These are phyloP conservation scores for Oryzias curvinotus DNA, from an alignment of 2,113 vertebrate species.

Conservation along the genomic window DNA sequence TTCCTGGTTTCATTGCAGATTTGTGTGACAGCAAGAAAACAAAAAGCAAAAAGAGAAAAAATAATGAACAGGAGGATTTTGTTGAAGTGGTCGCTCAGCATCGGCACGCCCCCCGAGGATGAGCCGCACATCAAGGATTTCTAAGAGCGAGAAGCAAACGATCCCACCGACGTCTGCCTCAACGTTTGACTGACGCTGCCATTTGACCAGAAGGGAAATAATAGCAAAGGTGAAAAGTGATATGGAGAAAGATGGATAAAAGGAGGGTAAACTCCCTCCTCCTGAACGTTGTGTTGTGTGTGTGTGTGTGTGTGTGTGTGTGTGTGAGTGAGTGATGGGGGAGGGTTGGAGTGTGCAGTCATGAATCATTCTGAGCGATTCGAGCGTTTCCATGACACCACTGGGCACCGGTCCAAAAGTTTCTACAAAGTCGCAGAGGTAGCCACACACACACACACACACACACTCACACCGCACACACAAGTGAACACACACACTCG, in stretches of 20 bases:
- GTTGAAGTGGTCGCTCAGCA: slow-evolving; percentile 5
- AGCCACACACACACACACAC: slow-evolving; percentile 41
- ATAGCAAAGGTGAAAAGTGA: slow-evolving; percentile 28
- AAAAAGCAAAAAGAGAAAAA: neutral
- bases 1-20: slow-evolving; percentile 1
- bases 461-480: slow-evolving; percentile 20
- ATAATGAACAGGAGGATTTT: slow-evolving; percentile 4
- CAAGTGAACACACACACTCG: slow-evolving; percentile 32
- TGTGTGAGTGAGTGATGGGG: slow-evolving; percentile 60
- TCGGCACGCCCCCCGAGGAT: slow-evolving; percentile 26
- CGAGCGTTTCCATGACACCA: slow-evolving; percentile 99
- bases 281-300: slow-evolving; percentile 43
- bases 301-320: slow-evolving; percentile 23
- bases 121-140: slow-evolving; percentile 33
- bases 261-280: slow-evolving; percentile 87
- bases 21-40: slow-evolving; percentile 3
- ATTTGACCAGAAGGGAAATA: slow-evolving; percentile 59
- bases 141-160: slow-evolving; percentile 43
- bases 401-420: slow-evolving; percentile 91
- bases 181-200: slow-evolving; percentile 65
- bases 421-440: slow-evolving; percentile 81
- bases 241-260: slow-evolving; percentile 62
- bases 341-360: slow-evolving; percentile 84
- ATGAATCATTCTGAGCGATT: slow-evolving; percentile 96
- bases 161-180: slow-evolving; percentile 60